Base-by-base conservation (phyloP, 1,140 invertebrate species). In the Muscidifurax raptorellus region DNA sequence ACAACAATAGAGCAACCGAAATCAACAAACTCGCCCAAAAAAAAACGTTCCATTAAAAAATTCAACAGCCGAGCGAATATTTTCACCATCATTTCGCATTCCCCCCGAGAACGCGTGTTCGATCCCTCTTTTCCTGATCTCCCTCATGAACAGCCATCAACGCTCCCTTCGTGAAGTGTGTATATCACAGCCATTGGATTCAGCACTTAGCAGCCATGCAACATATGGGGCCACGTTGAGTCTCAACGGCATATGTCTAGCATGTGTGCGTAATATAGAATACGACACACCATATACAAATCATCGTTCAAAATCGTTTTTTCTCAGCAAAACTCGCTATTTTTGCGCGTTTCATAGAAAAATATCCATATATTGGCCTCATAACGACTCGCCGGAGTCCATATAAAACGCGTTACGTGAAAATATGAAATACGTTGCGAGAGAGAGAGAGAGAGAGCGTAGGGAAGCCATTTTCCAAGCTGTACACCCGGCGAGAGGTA, bases 381-480 rank as follows among this genome's bases (percentile, higher is more conserved):
- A 18, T 2, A 1, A 10, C 12, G 44, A 47, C 44, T 47, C 44
- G 44, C 44, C 15, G 0, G 12, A 1, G 44, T 22, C 18, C 22
- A 18, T 18, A 22, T 18, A 59, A 7, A 59, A 22, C 52, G 52
- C 22, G 52, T 59, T 59, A 18, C 52, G 15, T n/a, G 72, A 75
- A 75, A 44, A 75, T 75, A 75, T 47, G 72, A 75, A 47, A 25
- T 75, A 75, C 12, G 18, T 44, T 27, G 52, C 15, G 44, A 47
- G 44, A 47, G 44, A n/a, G 52, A 22, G 52, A 59, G 52, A 52
- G 40, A 44, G 40, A n/a, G n/a, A 25, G 32, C 22, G 7, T 5
- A 75, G 32, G 40, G 72, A 44, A 75, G 72, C 72, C 72, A 75
- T 75, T 75, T 75, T 75, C 72, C 72, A 75, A 40, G 36, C n/a